Evolutionary conservation across 2,888 invertebrate genomes (phyloP), one percentile per base, ranked within the genome.

Genomic region (Ditula angustiorana): DNA sequence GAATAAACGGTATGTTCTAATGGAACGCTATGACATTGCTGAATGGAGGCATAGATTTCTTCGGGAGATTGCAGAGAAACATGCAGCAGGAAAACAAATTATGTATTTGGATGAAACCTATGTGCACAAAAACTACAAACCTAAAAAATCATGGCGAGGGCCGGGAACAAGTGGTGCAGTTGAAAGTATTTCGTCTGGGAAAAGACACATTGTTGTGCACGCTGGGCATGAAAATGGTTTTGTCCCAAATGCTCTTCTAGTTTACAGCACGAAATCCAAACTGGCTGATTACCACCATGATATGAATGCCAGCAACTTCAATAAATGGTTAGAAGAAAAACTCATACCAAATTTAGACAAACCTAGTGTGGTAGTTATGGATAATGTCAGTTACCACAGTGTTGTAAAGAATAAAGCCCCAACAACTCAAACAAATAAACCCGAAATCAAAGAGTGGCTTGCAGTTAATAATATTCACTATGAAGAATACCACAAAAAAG

Each of bases 201-300:
- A 74, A 68, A 68, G 73, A 49, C 69, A 69, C 64, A 75, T 73
- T 50, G 67, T 73, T 62, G 73, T 74, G 7, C 72, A 76, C 66
- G 73, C 71, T 16, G 73, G 72, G 11, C 46, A 59, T 71, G 67
- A 41, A 68, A 69, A 67, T 59, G 65, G 69, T 30, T 69, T 71
- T 67, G 64, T 70, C 24, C 61, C 68, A 19, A 68, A 69, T 66
- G 67, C 62, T 11, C 53, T 71, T 7, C 66, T 71, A 55, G 53
- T 66, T 21, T 71, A 66, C 56, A 72, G 67, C 35, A 71, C 70
- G 0, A 73, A 73, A 66, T 72, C 71, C 11, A 71, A 67, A 56
- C 61, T 61, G 50, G 69, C 71, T 7, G 73, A 71, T 35, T 71
- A 72, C 46, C 71, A 72, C 41, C 59, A 71, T 53, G 71, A 72